Base-by-base conservation (phyloP, 2,797 vertebrate species). In the Muraenolepis orangiensis region DNA sequence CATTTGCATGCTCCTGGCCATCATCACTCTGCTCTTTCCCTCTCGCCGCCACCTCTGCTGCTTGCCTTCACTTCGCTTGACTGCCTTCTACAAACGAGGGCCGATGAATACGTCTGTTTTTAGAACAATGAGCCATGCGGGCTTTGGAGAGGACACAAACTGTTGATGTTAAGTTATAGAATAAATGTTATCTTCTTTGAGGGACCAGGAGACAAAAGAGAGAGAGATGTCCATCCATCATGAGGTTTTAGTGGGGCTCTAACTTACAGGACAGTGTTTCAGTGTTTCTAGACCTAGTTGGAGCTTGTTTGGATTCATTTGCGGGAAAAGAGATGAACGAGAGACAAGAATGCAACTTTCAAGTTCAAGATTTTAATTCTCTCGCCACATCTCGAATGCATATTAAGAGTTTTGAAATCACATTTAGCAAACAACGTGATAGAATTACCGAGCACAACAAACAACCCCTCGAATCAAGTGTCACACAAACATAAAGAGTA, bases 101-200 rank as follows among this genome's bases (percentile, higher is more conserved):
- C 78, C 82, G 77, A 80, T 82, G 79, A 88, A 73, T 77, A 28
- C 72, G 78, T 87, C 78, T 87, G 23, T 86, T 78, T 78, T 91
- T 88, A 87, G 88, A 86, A 89, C 87, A 89, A 90, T 80, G 86
- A 87, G 82, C 78, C 87, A 87, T 84, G 69, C 84, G 88, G 87
- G 86, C 80, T 84, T 88, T 84, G 69, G 84, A 80, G 82, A 74
- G 80, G 82, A 75, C 87, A 87, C 82, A 86, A 88, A 87, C 70
- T 82, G 87, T 85, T 86, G 81, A 85, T 83, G 85, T 83, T 82
- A 85, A 83, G 83, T 81, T 85, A 76, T 82, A 79, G 74, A 85
- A 89, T 76, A 86, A 85, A 90, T 84, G 78, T 87, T 89, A 84
- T 85, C 51, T 57, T 80, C 72, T 71, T 85, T 77, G 81, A 79